A percentile compares a stretch with the other conserved stretches of the same genome.
phyloP scores from a whole-genome alignment of 2,888 invertebrate species.

The Erebia epiphron region DNA sequence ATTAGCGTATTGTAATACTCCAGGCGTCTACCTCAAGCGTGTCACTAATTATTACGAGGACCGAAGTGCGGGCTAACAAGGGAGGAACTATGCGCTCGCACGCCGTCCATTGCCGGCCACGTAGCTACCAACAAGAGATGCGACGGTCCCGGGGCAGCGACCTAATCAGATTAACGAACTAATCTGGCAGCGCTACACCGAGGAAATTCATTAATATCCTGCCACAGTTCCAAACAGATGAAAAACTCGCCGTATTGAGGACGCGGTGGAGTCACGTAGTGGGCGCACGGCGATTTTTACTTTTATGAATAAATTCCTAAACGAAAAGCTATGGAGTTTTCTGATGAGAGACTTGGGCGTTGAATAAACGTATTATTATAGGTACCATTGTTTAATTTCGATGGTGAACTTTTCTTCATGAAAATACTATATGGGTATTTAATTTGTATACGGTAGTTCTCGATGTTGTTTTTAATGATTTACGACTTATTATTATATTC shows the following conservation, averaged over 20 bases:
- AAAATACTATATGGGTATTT: too few relatives aligned
- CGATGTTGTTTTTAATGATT: too few relatives aligned
- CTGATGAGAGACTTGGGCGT: conserved; percentile 13
- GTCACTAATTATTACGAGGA: conserved; percentile 43
- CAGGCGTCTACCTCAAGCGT: conserved; percentile 41
- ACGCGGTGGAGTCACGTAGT: conserved; percentile 37
- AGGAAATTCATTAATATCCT: conserved; percentile 89
- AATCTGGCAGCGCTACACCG: conserved; percentile 85
- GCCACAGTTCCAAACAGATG: conserved; percentile 60
- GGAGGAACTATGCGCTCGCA: conserved; percentile 32
- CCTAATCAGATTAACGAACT: conserved; percentile 86
- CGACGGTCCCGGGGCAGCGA: conserved; percentile 56
- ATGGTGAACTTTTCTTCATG: background rate
- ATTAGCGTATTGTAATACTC: conserved; percentile 40
- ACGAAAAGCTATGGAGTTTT: conserved; percentile 31
- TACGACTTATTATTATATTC: too few relatives aligned
- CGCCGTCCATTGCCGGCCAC: conserved; percentile 41
- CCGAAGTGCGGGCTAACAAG: conserved; percentile 40
- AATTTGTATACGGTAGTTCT: too few relatives aligned
- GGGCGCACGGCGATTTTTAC: conserved; percentile 39
- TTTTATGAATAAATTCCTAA: conserved; percentile 48
- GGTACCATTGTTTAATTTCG: conserved; percentile 2
- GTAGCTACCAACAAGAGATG: conserved; percentile 50
- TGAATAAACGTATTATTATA: conserved; percentile 8
- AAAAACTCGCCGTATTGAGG: conserved; percentile 56